Evolutionary conservation across 2,888 invertebrate genomes (phyloP), one percentile per base, ranked within the genome.

Genomic region (Plebejus melissa): DNA sequence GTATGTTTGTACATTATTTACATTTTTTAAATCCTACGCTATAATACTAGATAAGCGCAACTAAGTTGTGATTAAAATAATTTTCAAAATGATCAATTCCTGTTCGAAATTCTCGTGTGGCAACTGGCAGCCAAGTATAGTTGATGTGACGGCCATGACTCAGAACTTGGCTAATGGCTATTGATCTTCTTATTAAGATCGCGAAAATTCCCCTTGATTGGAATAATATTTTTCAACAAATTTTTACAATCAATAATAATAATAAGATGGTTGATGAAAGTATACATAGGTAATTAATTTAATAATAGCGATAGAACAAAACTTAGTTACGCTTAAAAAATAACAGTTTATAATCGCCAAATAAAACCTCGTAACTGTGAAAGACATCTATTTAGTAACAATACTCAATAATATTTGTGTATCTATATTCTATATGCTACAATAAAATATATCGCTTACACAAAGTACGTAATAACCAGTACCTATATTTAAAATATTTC

Each of bases 1-100:
- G 80, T 81, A 80, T 77, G 79, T 82, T 89, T 91, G 84, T 91
- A 91, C 90, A 91, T 83, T 91, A 90, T 91, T 88, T 91, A 91
- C 90, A 91, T 76, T 75, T 76, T 65, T 60, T 74, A 77, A 60
- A 74, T 77, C 54, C 74, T 75, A 77, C 74, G 74, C 50, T 74
- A 71, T 13, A 76, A 77, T 71, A 71, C 70, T 60, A 71, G n/a
- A 38, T 38, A 70, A 71, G 70, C 70, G 70, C 22, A 71, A 71
- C 70, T 46, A 71, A 46, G 70, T 4, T 4, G 13, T 4, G 32
- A 65, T 41, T 65, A 65, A 65, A 11, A 32, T 32, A 65, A 32
- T 65, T 65, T 32, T 6, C 11, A 32, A 32, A 65, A 65, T 65
- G 65, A 32, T 65, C 65, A 65, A 65, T 65, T 65, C 65, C 65